Conservation (phyloP, 2,113 vertebrate species). For the Campylomormyrus tamandua region DNA sequence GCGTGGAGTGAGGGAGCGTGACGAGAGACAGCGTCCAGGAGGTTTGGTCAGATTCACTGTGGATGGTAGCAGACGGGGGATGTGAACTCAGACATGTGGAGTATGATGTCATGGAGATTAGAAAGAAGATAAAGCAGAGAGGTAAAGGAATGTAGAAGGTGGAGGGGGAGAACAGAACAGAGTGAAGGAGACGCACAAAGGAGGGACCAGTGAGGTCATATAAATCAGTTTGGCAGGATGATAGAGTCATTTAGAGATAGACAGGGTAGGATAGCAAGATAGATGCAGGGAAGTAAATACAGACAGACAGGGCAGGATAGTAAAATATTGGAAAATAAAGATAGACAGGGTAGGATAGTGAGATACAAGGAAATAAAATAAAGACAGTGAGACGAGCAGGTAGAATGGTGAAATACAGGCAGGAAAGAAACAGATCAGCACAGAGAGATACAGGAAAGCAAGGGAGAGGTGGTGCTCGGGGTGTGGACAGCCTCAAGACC, state of each 20-base stretch:
- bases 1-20: not conserved
- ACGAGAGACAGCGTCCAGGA: not conserved
- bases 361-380: not conserved
- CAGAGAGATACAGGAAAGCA: not conserved
- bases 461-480: not conserved
- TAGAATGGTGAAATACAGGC: not conserved
- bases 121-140: not conserved
- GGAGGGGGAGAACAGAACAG: not conserved
- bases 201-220: not conserved
- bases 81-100: not conserved
- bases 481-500: too few species aligned
- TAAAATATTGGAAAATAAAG: not conserved
- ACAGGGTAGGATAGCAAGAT: not conserved
- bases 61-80: not conserved
- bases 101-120: not conserved
- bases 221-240: not conserved
- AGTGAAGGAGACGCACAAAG: not conserved
- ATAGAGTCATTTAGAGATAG: not conserved
- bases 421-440: not conserved
- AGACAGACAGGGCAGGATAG: not conserved
- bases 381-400: not conserved
- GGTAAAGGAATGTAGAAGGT: not conserved
- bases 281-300: not conserved
- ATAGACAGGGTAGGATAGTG: not conserved
- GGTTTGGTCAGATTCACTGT: not conserved